Conservation (phyloP, 2,797 vertebrate species). For the Propithecus perrieri region DNA sequence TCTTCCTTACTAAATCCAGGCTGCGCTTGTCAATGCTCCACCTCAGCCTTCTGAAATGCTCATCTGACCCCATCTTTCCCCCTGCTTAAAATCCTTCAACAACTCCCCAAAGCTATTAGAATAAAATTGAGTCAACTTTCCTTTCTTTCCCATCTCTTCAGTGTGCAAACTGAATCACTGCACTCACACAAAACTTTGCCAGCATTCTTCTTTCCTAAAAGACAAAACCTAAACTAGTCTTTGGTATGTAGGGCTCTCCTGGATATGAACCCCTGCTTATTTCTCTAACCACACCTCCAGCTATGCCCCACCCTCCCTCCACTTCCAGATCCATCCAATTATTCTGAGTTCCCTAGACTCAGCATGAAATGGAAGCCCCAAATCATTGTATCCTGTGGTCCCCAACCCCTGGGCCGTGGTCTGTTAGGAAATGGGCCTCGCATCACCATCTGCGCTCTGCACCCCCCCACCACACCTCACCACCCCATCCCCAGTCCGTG, state of each 20-base stretch:
- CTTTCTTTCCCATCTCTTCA: neutral
- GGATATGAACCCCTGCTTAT: neutral
- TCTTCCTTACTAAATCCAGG: neutral
- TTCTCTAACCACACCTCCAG: neutral
- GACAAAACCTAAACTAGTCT: neutral
- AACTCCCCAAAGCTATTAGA: neutral
- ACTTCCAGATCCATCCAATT: neutral
- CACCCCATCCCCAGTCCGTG: too few species aligned
- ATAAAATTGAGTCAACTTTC: neutral
- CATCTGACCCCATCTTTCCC: neutral
- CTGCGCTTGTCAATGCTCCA: neutral
- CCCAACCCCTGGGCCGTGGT: too few species aligned
- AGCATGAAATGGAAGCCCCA: neutral
- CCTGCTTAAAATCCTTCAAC: neutral
- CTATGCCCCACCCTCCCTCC: neutral
- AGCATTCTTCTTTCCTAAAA: neutral
- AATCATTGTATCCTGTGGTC: neutral
- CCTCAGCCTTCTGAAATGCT: neutral
- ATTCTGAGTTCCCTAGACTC: neutral
- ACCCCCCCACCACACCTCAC: too few species aligned
- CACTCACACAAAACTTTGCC: neutral
- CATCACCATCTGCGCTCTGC: too few species aligned
- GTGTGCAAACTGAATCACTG: neutral
- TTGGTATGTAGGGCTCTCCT: neutral
- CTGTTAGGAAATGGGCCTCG: too few species aligned